These are phyloP conservation scores for Cydia splendana DNA, from an alignment of 1,140 invertebrate species.

Conservation along the genomic window DNA sequence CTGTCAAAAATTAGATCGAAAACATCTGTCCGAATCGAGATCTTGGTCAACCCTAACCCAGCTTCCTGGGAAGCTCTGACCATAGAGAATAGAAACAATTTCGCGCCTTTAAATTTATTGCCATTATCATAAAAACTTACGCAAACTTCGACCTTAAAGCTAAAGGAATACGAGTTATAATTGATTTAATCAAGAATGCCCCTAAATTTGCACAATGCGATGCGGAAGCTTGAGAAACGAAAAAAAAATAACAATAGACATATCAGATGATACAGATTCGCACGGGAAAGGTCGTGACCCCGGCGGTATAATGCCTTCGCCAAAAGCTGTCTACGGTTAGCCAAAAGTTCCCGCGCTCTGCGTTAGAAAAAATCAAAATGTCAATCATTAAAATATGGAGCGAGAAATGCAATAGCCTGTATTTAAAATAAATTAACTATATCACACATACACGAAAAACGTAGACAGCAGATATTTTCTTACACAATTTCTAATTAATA, in stretches of 20 bases:
- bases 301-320: not conserved
- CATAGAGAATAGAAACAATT: conserved; percentile 8
- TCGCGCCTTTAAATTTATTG: conserved; percentile 15
- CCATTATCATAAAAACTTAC: not conserved
- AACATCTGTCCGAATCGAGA: conserved; percentile 6
- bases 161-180: not conserved
- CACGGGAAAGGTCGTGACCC: conserved; percentile 14
- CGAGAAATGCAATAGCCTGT: not conserved
- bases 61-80: conserved; percentile 17
- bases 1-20: conserved; percentile 11
- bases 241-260: conserved; percentile 15
- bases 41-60: conserved; percentile 9
- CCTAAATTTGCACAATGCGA: conserved; percentile 9
- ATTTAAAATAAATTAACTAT: no score
- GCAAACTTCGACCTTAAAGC: not conserved
- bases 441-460: no score
- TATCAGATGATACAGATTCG: conserved; percentile 19
- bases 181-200: not conserved
- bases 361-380: not conserved
- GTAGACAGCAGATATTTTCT: no score
- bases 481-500: no score
- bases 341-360: conserved; percentile 11
- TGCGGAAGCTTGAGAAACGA: conserved; percentile 14
- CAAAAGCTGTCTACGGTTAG: not conserved
- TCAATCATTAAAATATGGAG: not conserved